A percentile compares a stretch with the other conserved stretches of the same genome.
Conservation (phyloP, 1,140 invertebrate genomes). For the Drosophila arawakana region DNA sequence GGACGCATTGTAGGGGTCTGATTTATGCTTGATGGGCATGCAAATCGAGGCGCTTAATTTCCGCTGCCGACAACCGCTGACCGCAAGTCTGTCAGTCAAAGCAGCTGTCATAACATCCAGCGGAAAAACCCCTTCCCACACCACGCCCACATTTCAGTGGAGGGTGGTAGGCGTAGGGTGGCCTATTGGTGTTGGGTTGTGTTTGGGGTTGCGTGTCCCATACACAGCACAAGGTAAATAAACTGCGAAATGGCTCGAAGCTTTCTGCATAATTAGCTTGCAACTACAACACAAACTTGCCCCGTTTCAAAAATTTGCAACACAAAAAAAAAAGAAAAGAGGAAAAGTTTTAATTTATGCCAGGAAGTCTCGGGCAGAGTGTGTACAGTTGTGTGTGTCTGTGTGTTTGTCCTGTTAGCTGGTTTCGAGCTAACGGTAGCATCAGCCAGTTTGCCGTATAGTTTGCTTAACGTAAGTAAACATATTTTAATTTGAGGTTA, state of each 20-base stretch:
- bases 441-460: slow-evolving; percentile 46
- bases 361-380: slow-evolving; percentile 27
- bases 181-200: background rate
- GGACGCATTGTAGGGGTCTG: slow-evolving; percentile 24
- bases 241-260: slow-evolving; percentile 43
- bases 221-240: slow-evolving; percentile 76
- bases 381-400: slow-evolving; percentile 10
- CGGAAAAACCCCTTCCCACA: background rate
- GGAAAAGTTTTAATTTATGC: slow-evolving; percentile 74
- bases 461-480: slow-evolving; percentile 70
- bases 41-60: slow-evolving; percentile 76
- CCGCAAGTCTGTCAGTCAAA: slow-evolving; percentile 49
- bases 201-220: slow-evolving; percentile 27
- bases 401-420: slow-evolving; percentile 22
- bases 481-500: slow-evolving; percentile 80
- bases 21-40: slow-evolving; percentile 68
- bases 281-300: slow-evolving; percentile 49
- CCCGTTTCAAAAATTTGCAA: slow-evolving; percentile 44
- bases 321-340: slow-evolving; percentile 14
- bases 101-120: slow-evolving; percentile 72
- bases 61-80: slow-evolving; percentile 64
- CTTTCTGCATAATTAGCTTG: slow-evolving; percentile 79
- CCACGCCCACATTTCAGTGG: no score
- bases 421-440: slow-evolving; percentile 1
- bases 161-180: no score